phyloP scores from a whole-genome alignment of 2,113 vertebrate genomes.

The Chaenocephalus aceratus region DNA sequence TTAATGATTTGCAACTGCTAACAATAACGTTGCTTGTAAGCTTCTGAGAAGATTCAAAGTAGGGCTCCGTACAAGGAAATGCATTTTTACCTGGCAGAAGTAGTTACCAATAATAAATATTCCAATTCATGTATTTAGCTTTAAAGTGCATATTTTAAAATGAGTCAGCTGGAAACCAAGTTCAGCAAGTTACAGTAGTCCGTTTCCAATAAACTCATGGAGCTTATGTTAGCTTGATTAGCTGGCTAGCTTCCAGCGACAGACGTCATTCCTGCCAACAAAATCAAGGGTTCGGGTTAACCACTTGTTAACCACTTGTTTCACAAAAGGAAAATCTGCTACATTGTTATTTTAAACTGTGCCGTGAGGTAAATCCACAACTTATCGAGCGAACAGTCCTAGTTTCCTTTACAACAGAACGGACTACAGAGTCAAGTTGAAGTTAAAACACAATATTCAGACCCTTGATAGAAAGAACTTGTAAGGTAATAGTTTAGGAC shows the following conservation, averaged over 20 bases:
- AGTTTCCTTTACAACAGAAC: background rate
- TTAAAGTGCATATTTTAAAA: background rate
- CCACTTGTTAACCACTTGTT: background rate
- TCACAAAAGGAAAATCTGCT: background rate
- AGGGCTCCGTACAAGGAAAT: background rate
- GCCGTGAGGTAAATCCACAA: background rate
- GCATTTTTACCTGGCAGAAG: background rate
- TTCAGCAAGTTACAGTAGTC: too few species aligned
- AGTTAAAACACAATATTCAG: background rate
- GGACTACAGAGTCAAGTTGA: background rate
- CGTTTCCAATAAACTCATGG: background rate
- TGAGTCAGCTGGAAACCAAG: background rate
- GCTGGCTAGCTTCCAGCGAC: background rate
- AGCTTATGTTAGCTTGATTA: background rate
- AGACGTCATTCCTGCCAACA: background rate
- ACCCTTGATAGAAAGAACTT: background rate
- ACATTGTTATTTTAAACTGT: background rate
- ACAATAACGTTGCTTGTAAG: too few species aligned
- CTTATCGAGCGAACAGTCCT: background rate
- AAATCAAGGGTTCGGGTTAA: background rate
- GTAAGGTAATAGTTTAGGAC: constrained; percentile 1
- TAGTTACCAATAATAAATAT: background rate
- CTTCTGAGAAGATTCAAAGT: too few species aligned
- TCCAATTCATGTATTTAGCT: background rate
- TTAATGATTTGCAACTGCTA: too few species aligned